Percentiles rank a stretch among this genome's conserved stretches.
phyloP scores from a whole-genome alignment of 1,140 invertebrate species.

The Cylas formicarius region DNA sequence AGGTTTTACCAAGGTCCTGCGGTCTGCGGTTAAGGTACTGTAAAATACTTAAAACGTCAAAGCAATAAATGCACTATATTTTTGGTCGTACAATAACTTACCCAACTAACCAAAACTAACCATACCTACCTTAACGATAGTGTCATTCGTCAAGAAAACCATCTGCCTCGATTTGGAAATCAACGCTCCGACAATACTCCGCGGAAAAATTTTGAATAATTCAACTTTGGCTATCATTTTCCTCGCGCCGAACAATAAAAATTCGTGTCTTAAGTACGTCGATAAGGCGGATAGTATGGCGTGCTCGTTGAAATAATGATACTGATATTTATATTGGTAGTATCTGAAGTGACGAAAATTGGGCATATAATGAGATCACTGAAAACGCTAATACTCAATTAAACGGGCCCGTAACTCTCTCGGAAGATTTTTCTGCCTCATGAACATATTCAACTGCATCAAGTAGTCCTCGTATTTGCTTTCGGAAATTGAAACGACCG shows the following conservation, averaged over 20 bases:
- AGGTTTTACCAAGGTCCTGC: no score
- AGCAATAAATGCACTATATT: no score
- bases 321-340: constrained; percentile 17
- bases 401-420: constrained; percentile 11
- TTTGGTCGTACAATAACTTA: no score
- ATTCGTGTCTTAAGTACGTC: constrained; percentile 33
- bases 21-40: no score
- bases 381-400: constrained; percentile 1
- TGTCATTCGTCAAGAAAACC: constrained; percentile 44
- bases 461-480: constrained; percentile 21
- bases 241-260: constrained; percentile 40
- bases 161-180: constrained; percentile 34
- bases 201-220: constrained; percentile 39
- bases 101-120: background rate
- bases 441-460: constrained; percentile 12
- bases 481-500: constrained; percentile 18
- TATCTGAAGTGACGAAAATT: background rate
- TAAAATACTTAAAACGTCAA: no score
- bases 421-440: constrained; percentile 16
- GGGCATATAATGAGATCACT: background rate
- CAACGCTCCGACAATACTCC: constrained; percentile 32
- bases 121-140: constrained; percentile 36
- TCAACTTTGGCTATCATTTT: constrained; percentile 40
- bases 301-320: constrained; percentile 19
- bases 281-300: constrained; percentile 23